phyloP scores from a whole-genome alignment of 1,140 invertebrate genomes.

The Paraescarpia echinospica region DNA sequence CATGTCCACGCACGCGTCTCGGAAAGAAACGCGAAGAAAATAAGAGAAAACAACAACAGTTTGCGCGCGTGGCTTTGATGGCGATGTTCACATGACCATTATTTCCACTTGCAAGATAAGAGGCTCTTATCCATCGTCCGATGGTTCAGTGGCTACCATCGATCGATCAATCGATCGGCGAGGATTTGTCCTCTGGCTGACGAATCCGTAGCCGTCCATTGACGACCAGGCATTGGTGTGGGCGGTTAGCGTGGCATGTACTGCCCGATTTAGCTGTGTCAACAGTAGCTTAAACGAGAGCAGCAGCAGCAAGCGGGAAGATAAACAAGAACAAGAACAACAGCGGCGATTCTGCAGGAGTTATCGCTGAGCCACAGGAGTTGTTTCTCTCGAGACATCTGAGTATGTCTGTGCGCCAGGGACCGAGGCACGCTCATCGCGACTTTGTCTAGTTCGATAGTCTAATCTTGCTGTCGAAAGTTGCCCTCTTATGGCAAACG shows the following conservation, averaged over 20 bases:
- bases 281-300: background rate
- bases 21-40: background rate
- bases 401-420: background rate
- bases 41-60: background rate
- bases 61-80: background rate
- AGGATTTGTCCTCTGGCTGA: background rate
- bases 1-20: background rate
- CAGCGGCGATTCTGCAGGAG: background rate
- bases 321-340: background rate
- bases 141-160: background rate
- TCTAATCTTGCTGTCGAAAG: background rate
- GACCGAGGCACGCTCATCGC: background rate
- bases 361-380: background rate
- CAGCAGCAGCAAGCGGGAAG: too few relatives aligned
- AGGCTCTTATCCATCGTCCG: background rate
- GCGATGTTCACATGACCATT: background rate
- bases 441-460: background rate
- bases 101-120: background rate
- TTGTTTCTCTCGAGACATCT: background rate
- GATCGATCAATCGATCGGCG: slow-evolving; percentile 3
- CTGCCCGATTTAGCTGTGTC: background rate
- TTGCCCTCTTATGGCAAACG: background rate
- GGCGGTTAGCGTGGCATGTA: background rate
- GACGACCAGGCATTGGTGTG: background rate
- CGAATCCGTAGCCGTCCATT: background rate